A percentile compares a stretch with the other conserved stretches of the same genome.
These are phyloP conservation scores for Oikopleura dioica DNA, from an alignment of 23 tunicate species.

Conservation along the genomic window DNA sequence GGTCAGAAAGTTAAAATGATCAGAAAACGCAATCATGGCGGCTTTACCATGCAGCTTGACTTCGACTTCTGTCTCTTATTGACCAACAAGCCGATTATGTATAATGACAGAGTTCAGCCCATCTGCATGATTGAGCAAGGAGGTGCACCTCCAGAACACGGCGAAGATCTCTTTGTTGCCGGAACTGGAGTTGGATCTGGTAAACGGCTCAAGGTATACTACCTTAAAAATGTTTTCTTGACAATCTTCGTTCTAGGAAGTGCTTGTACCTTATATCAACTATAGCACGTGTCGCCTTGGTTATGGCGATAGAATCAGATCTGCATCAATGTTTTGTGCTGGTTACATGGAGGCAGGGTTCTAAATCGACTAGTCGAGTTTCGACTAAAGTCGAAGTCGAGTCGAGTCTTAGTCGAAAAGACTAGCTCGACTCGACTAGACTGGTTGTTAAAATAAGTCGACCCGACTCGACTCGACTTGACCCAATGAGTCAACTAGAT, in stretches of 20 bases:
- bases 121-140: not conserved
- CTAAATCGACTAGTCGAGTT: too few species aligned
- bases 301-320: not conserved
- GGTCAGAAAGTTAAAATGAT: not conserved
- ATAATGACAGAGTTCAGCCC: not conserved
- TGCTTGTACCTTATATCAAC: not conserved
- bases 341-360: too few species aligned
- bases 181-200: not conserved
- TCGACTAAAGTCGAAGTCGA: too few species aligned
- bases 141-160: not conserved
- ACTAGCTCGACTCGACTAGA: too few species aligned
- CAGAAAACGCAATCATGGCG: not conserved
- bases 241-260: not conserved
- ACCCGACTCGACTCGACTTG: too few species aligned
- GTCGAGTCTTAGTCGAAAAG: too few species aligned
- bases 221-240: too few species aligned
- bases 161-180: not conserved
- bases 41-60: not conserved
- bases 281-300: not conserved
- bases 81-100: not conserved
- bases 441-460: too few species aligned
- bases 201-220: too few species aligned
- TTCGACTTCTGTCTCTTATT: not conserved
- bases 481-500: too few species aligned
- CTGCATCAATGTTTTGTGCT: not conserved